phyloP scores from a whole-genome alignment of 1,140 invertebrate genomes.

The Calliphora vicina region DNA sequence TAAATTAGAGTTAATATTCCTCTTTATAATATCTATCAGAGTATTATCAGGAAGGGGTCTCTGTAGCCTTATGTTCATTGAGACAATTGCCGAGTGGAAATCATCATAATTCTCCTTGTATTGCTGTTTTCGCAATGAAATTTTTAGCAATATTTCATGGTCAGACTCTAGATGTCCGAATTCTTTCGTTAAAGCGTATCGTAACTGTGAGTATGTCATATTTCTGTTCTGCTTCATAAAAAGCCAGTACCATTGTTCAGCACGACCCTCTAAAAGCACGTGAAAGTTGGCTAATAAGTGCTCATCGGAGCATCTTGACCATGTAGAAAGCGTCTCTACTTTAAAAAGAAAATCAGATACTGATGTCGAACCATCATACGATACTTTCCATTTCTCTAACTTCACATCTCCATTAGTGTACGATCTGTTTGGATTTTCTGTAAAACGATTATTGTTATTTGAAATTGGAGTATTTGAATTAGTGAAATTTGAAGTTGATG shows the following conservation, averaged over 20 bases:
- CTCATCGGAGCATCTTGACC: not conserved
- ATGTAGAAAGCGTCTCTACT: not conserved
- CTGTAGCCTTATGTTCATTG: not conserved
- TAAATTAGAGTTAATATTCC: not conserved
- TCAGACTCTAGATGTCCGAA: not conserved
- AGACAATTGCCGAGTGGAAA: not conserved
- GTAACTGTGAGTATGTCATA: not conserved
- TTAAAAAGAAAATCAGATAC: slow-evolving; percentile 11
- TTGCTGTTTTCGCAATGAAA: not conserved
- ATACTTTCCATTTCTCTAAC: slow-evolving; percentile 7
- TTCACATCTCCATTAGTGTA: not conserved
- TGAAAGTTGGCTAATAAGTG: not conserved
- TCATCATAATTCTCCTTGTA: not conserved
- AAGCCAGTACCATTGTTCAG: not conserved
- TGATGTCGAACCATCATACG: not conserved
- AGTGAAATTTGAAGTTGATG: not conserved
- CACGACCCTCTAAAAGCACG: not conserved
- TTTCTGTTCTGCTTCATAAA: not conserved
- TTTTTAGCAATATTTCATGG: not conserved
- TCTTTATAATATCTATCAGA: not conserved
- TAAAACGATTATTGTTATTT: not conserved
- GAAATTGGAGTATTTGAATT: not conserved
- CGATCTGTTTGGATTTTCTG: not conserved
- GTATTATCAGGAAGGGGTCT: not conserved
- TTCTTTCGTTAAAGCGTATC: not conserved